A percentile compares a stretch with the other conserved stretches of the same genome.
Conservation (phyloP, 2,113 vertebrate species). For the pig (Sus scrofa) region DNA sequence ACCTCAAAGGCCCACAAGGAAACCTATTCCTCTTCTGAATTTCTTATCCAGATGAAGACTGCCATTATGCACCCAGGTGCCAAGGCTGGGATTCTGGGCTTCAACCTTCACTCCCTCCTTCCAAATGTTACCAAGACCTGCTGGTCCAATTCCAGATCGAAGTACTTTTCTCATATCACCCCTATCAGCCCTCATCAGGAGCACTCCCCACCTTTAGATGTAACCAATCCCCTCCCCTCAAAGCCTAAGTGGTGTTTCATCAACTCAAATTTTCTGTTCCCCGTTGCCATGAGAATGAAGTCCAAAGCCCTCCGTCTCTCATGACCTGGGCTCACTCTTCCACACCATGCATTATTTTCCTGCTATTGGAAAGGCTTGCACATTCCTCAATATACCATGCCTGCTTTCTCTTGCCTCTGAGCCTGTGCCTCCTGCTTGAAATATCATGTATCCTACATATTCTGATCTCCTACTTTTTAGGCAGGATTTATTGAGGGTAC, state of each 20-base stretch:
- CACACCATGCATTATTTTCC: background rate
- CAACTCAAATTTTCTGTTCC: background rate
- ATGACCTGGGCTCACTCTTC: background rate
- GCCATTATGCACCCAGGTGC: background rate
- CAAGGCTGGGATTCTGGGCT: background rate
- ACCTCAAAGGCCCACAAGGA: background rate
- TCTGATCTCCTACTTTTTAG: background rate
- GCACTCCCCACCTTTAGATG: background rate
- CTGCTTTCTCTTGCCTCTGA: background rate
- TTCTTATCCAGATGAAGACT: background rate
- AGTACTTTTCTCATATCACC: background rate
- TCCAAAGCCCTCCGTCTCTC: background rate
- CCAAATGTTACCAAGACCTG: background rate
- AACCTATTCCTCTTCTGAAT: background rate
- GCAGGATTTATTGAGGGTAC: background rate
- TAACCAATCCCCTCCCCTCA: accelerated
- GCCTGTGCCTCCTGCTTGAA: background rate
- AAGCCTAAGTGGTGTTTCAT: background rate
- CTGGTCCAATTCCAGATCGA: background rate
- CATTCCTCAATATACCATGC: background rate
- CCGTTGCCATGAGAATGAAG: background rate
- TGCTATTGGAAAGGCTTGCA: too few species aligned
- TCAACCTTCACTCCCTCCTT: background rate
- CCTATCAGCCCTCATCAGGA: background rate
- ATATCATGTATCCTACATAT: background rate